These are phyloP conservation scores for Calliphora vicina DNA, from an alignment of 1,140 invertebrate genomes.

Conservation along the genomic window DNA sequence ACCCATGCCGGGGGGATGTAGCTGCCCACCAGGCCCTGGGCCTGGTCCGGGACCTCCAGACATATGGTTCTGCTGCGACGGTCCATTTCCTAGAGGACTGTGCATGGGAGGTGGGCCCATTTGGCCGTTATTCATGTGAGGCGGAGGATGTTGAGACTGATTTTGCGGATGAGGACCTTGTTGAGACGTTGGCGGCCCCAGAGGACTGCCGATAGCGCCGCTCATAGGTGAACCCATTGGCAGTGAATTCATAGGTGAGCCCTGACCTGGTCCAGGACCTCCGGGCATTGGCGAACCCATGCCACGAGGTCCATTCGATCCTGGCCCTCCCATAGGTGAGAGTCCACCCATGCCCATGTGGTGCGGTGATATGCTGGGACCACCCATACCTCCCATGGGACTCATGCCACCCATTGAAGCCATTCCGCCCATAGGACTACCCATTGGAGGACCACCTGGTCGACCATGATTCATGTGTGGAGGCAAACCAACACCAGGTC, in stretches of 20 bases:
- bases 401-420: conserved; percentile 68
- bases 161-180: conserved; percentile 60
- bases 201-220: conserved; percentile 76
- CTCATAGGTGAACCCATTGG: conserved; percentile 77
- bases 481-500: conserved; percentile 56
- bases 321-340: conserved; percentile 70
- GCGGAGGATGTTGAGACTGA: conserved; percentile 51
- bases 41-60: conserved; percentile 55
- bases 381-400: conserved; percentile 68
- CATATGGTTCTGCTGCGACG: conserved; percentile 55
- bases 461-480: conserved; percentile 61
- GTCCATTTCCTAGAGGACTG: conserved; percentile 60
- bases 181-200: conserved; percentile 68
- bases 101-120: conserved; percentile 60
- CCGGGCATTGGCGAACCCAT: conserved; percentile 69
- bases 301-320: conserved; percentile 67
- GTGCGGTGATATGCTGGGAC: conserved; percentile 68
- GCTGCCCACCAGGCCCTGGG: conserved; percentile 47
- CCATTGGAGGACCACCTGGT: conserved; percentile 58
- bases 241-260: conserved; percentile 74
- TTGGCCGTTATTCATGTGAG: conserved; percentile 62
- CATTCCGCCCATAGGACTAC: conserved; percentile 61
- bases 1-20: conserved; percentile 39
- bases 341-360: conserved; percentile 71
- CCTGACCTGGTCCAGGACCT: conserved; percentile 64